phyloP scores from a whole-genome alignment of 2,888 invertebrate species.

The Onchidella celtica region DNA sequence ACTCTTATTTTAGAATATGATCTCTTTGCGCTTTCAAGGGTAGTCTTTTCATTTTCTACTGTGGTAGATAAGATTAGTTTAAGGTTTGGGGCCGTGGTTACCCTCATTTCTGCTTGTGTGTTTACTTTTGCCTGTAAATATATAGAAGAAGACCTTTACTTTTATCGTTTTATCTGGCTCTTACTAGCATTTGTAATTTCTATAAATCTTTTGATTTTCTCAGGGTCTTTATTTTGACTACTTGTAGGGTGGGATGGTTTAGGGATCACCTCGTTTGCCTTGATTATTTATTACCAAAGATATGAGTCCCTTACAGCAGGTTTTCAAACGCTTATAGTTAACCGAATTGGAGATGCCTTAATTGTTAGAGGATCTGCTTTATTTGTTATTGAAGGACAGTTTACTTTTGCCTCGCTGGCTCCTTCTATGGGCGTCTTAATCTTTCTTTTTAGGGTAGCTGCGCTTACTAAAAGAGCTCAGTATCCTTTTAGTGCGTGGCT shows the following conservation, averaged over 20 bases:
- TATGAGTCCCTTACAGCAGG: slow-evolving; percentile 86
- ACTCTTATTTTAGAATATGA: slow-evolving; percentile 9
- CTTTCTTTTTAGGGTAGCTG: slow-evolving; percentile 80
- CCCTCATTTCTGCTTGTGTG: slow-evolving; percentile 84
- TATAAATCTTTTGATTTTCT: slow-evolving; percentile 86
- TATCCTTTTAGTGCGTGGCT: slow-evolving; percentile 90
- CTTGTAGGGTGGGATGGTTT: slow-evolving; percentile 88
- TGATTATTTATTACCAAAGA: slow-evolving; percentile 88
- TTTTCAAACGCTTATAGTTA: slow-evolving; percentile 87
- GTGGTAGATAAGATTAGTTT: slow-evolving; percentile 39
- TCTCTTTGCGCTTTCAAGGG: not conserved
- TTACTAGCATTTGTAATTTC: slow-evolving; percentile 86
- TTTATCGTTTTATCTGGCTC: slow-evolving; percentile 85
- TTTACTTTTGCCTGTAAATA: slow-evolving; percentile 85
- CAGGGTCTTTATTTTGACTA: slow-evolving; percentile 86
- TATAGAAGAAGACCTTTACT: slow-evolving; percentile 84
- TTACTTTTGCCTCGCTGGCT: slow-evolving; percentile 78
- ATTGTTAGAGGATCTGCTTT: slow-evolving; percentile 83
- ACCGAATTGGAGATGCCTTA: slow-evolving; percentile 88
- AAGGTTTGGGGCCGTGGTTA: slow-evolving; percentile 74
- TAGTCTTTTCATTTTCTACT: slow-evolving; percentile 12
- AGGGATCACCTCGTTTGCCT: slow-evolving; percentile 87
- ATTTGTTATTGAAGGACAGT: slow-evolving; percentile 63
- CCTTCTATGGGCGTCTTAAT: slow-evolving; percentile 81
- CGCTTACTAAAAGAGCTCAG: slow-evolving; percentile 89